phyloP scores from a whole-genome alignment of 2,797 vertebrate species.

The Cygnus olor region DNA sequence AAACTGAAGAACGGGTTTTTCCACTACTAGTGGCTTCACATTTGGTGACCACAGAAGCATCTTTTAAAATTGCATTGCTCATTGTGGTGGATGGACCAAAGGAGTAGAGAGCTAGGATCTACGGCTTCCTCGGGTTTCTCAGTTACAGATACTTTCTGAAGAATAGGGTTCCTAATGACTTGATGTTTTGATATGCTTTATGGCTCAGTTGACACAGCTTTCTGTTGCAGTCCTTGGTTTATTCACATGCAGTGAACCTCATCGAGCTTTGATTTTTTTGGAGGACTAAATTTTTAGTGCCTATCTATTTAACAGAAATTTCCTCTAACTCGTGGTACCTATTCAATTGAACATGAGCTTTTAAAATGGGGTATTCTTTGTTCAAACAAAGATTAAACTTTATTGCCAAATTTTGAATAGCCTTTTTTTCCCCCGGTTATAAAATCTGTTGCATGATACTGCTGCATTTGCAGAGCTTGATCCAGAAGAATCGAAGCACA shows the following conservation, averaged over 20 bases:
- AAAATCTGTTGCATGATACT: not conserved
- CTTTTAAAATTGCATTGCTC: not conserved
- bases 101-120: not conserved
- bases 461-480: conserved; percentile 32
- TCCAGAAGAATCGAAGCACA: conserved; percentile 69
- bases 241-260: not conserved
- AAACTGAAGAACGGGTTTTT: not conserved
- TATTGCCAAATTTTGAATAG: not conserved
- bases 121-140: not conserved
- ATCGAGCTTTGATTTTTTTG: not conserved
- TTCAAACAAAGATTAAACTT: not conserved
- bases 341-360: not conserved
- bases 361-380: not conserved
- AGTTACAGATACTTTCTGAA: not conserved
- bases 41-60: not conserved
- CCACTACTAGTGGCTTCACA: not conserved
- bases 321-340: not conserved
- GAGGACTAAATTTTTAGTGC: not conserved
- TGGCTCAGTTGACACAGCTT: not conserved
- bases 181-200: not conserved
- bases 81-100: not conserved
- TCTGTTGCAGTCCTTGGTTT: not conserved
- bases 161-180: not conserved
- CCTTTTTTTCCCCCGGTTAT: not conserved
- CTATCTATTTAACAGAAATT: not conserved